Evolutionary conservation across 2,888 invertebrate genomes (phyloP), one percentile per base, ranked within the genome.

Genomic region (Epistrophe eligans): DNA sequence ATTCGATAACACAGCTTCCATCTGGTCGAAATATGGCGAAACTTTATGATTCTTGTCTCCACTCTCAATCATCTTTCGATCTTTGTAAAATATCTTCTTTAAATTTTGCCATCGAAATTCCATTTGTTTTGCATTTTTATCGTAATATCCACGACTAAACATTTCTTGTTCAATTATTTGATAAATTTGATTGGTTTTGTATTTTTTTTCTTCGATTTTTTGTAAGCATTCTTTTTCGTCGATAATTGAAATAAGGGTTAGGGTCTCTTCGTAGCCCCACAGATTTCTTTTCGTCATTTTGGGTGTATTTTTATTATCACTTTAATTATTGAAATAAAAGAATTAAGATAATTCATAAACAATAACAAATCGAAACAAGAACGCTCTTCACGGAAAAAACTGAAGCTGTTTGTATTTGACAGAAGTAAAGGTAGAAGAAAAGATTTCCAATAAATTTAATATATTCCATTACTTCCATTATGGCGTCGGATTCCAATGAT

Each of bases 91-190:
- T 15, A 15, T 38, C 35, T 67, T 13, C 13, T 35, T 19, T 8
- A 67, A 50, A 35, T 67, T 67, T 38, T 67, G 35, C 67, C 67
- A 67, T 19, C 67, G n/a, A 11, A 67, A 50, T 19, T 48, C 13
- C 35, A 50, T 67, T 50, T 67, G 50, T 19, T 50, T 50, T 3
- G 50, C 50, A 50, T 50, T 67, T 38, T 67, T 67, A 10, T 67
- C 67, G 15, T 50, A 50, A 38, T 19, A 67, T 17, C 67, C 67
- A 7, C 38, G 32, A 19, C 13, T 17, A 24, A 67, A 50, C 67
- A 67, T 67, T 50, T 67, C 50, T 10, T 50, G 17, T 50, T 67
- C 50, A 1, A 67, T 11, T 2, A 38, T 6, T 52, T 67, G 17
- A 19, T 50, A 67, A 13, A 38, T 19, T 35, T 67, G 35, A 19